Conservation (phyloP, 2,797 vertebrate genomes). For the Lutjanus campechanus region DNA sequence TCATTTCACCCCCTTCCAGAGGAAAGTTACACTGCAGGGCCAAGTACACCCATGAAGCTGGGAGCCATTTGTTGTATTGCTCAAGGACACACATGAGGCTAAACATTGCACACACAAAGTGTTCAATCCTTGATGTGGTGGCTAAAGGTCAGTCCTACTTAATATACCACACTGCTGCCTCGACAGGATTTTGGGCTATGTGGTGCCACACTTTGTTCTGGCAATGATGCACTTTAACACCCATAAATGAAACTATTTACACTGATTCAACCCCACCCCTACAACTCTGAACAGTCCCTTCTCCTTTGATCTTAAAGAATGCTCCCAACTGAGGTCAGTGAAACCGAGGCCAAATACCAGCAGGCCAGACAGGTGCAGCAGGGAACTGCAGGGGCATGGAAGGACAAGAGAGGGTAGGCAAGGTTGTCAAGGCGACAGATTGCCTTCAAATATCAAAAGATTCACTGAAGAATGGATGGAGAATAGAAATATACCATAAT, state of each 20-base stretch:
- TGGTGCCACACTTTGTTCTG: slow-evolving; percentile 25
- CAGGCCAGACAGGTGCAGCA: slow-evolving; percentile 58
- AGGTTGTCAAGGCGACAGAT: not conserved
- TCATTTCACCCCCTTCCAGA: not conserved
- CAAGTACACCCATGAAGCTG: not conserved
- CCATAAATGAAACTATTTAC: slow-evolving; percentile 24
- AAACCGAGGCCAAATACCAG: slow-evolving; percentile 53
- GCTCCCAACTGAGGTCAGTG: slow-evolving; percentile 35
- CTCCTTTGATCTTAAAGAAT: slow-evolving; percentile 48
- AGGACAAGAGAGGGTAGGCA: slow-evolving; percentile 35
- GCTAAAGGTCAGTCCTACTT: slow-evolving; percentile 39
- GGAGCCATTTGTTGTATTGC: slow-evolving; percentile 19
- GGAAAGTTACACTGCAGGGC: not conserved
- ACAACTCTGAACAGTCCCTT: not conserved
- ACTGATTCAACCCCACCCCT: slow-evolving; percentile 31
- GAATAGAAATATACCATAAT: not conserved
- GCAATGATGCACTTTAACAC: slow-evolving; percentile 38
- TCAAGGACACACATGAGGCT: slow-evolving; percentile 17
- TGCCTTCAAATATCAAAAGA: slow-evolving; percentile 3
- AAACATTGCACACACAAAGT: slow-evolving; percentile 25
- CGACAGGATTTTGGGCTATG: slow-evolving; percentile 15
- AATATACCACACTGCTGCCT: slow-evolving; percentile 23
- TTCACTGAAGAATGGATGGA: not conserved
- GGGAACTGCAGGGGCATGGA: slow-evolving; percentile 22
- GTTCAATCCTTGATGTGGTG: not conserved